Conservation (phyloP, 2,888 invertebrate species). For the Morpho achilles region DNA sequence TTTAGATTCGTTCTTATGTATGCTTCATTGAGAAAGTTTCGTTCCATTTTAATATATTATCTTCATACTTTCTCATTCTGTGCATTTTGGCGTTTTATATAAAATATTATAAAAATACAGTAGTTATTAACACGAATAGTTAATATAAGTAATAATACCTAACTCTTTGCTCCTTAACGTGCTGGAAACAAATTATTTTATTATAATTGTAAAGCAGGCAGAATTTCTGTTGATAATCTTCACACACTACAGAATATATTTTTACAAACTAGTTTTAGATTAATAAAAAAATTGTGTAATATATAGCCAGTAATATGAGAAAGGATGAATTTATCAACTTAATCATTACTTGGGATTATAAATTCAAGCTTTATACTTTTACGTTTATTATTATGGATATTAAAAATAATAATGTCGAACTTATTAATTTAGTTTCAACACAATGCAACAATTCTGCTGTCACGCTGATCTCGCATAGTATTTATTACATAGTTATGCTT, state of each 20-base stretch:
- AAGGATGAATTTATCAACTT: conserved; percentile 3
- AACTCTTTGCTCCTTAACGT: no score
- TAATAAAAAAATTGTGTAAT: neutral
- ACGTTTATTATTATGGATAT: neutral
- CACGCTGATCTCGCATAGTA: conserved; percentile 19
- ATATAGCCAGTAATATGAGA: conserved; percentile 2
- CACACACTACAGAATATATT: no score
- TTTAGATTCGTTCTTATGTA: conserved; percentile 29
- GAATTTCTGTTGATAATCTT: no score
- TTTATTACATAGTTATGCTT: conserved; percentile 18
- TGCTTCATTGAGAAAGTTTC: conserved; percentile 23
- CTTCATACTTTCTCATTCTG: conserved; percentile 27
- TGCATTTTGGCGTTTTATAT: neutral
- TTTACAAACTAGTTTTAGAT: no score
- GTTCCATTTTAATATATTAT: conserved; percentile 18
- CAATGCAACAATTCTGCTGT: conserved; percentile 18
- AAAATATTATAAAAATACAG: neutral
- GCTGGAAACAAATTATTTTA: no score
- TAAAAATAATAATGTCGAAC: neutral
- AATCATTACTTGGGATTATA: neutral
- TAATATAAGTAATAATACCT: no score
- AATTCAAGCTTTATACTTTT: conserved; percentile 14
- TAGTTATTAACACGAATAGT: no score
- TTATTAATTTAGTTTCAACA: conserved; percentile 8
- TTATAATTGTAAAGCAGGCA: no score